A percentile compares a stretch with the other conserved stretches of the same genome.
Evolutionary conservation across 2,113 vertebrate genomes (phyloP).

Genomic region (Myotis lucifugus): DNA sequence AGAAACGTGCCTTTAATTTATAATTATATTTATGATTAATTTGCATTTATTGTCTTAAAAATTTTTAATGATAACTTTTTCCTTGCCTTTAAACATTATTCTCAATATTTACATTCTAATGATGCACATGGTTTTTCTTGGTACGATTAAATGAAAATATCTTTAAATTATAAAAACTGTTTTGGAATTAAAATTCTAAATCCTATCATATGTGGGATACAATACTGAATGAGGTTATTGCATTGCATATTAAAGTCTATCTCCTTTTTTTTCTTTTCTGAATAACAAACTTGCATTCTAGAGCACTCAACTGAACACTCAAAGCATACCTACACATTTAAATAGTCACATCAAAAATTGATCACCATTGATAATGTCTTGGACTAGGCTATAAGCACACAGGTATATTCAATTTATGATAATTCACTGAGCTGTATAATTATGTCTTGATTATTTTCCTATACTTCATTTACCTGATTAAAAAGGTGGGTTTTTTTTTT

Average conservation of each 20-base stretch:
- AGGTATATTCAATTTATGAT: neutral
- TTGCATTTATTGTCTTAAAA: neutral
- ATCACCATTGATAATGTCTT: neutral
- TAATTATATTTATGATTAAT: neutral
- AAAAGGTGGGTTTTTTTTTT: neutral
- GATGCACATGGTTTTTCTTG: neutral
- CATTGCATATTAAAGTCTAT: neutral
- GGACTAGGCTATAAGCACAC: neutral
- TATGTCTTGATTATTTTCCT: neutral
- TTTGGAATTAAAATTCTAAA: neutral
- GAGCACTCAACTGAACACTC: neutral
- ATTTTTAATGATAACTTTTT: neutral
- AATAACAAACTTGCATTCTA: neutral
- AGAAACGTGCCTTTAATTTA: neutral
- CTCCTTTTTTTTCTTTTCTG: neutral
- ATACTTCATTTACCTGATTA: slow-evolving; percentile 5
- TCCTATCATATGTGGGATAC: neutral
- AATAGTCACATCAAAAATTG: neutral
- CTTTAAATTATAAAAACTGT: neutral
- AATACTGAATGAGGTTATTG: neutral
- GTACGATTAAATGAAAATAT: slow-evolving; percentile 7
- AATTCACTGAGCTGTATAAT: neutral
- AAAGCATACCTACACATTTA: neutral
- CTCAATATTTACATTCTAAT: slow-evolving; percentile 11
- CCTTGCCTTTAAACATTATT: slow-evolving; percentile 24